Base-by-base conservation (phyloP, 2,797 vertebrate genomes). In the Chiroxiphia lanceolata region DNA sequence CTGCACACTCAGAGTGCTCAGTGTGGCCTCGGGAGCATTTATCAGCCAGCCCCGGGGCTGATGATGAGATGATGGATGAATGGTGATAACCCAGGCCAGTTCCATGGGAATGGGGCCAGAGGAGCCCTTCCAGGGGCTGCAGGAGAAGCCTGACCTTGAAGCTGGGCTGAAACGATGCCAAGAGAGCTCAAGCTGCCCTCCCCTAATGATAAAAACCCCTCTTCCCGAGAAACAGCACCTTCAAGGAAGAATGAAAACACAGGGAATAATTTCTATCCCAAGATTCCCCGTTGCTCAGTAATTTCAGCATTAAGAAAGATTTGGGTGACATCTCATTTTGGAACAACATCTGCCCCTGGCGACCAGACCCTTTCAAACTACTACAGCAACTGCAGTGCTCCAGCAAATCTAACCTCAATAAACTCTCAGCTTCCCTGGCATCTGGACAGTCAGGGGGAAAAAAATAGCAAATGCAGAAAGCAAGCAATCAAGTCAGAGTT, bases 1-100 rank as follows among this genome's bases (percentile, higher is more conserved):
- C 7, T 16, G 38, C 56, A 25, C 5, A 0, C 48, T 44, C 10
- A 0, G 69, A 51, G 36, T 0, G 1, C 8, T 34, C 61, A 26
- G 1, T 26, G 53, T 6, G 18, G 45, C 72, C 51, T 45, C 2
- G 2, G 67, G 36, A 81, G 22, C 18, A 0, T 54, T 78, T 63
- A 10, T 67, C 47, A 45, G 64, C 13, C 64, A 89, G 64, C 47
- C 21, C 42, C 69, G 45, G 89, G 44, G 51, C 69, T 67, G 48
- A 8, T 19, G 60, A 13, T 57, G 65, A 33, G 29, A 77, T 40
- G 38, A 15, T 15, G 47, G 26, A 13, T 10, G 27, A 50, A n/a
- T 53, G 54, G 5, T 27, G 60, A 77, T 23, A 61, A 48, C 54
- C 67, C 0, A 1, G 57, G 36, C 19, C 60, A 26, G 20, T 57